These are phyloP conservation scores for Pseudococcus viburni DNA, from an alignment of 2,888 invertebrate genomes.

Conservation along the genomic window DNA sequence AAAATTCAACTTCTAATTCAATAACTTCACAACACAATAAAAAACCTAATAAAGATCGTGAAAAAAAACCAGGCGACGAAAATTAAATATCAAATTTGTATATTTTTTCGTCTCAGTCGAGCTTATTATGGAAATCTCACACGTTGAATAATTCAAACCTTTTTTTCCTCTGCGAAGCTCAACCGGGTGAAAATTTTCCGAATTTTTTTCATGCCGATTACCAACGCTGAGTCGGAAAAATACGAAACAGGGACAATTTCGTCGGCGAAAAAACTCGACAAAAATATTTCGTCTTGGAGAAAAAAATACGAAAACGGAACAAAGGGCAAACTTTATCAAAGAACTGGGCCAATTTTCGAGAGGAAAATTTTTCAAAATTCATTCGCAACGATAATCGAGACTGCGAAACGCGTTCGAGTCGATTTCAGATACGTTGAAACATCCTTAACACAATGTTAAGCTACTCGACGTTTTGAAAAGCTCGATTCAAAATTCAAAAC, in stretches of 20 bases:
- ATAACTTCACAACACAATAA: not conserved
- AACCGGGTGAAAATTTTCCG: not conserved
- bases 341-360: not conserved
- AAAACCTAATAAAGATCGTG: not conserved
- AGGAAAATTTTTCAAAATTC: not conserved
- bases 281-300: not conserved
- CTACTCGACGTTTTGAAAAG: not conserved
- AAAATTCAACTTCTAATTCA: no score
- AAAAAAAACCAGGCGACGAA: not conserved
- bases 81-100: not conserved
- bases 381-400: not conserved
- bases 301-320: not conserved
- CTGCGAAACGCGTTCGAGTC: not conserved
- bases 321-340: constrained; percentile 1
- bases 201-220: not conserved
- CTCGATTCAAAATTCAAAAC: not conserved
- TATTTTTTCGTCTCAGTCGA: not conserved
- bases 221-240: not conserved
- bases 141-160: not conserved
- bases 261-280: not conserved
- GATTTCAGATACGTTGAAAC: not conserved
- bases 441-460: not conserved
- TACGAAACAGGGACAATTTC: not conserved
- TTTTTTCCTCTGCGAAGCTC: not conserved
- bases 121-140: constrained; percentile 6